Percentiles rank a stretch among this genome's conserved stretches.
Conservation (phyloP, 2,888 invertebrate genomes). For the Tribolium freemani region DNA sequence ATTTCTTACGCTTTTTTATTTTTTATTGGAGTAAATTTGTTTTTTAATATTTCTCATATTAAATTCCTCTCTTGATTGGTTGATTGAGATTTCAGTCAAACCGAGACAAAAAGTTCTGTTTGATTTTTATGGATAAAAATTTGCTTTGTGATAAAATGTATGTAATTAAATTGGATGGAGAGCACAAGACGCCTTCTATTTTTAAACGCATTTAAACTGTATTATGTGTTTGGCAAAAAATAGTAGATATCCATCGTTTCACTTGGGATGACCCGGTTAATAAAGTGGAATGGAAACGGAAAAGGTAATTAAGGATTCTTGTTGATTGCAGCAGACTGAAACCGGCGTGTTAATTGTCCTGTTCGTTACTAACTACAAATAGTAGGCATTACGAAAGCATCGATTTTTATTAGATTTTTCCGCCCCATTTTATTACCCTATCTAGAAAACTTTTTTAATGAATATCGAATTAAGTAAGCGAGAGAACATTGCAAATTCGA, state of each 20-base stretch:
- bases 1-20: too few species aligned
- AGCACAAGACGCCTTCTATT: too few species aligned
- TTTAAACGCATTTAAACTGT: too few species aligned
- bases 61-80: too few species aligned
- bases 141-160: too few species aligned
- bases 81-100: too few species aligned
- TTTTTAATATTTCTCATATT: too few species aligned
- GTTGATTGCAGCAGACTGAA: not conserved
- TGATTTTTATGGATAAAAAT: too few species aligned
- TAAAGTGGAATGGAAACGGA: not conserved
- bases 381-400: not conserved
- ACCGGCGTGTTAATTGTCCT: not conserved
- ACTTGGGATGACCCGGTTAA: not conserved
- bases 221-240: too few species aligned
- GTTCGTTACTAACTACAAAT: not conserved
- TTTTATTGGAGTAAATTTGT: too few species aligned
- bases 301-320: not conserved
- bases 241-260: not conserved
- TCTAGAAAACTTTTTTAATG: slow-evolving; percentile 7
- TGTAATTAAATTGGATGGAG: too few species aligned
- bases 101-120: too few species aligned
- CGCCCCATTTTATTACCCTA: not conserved
- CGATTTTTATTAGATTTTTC: not conserved
- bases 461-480: not conserved
- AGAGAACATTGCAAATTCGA: not conserved